Base-by-base conservation (phyloP, 2,888 invertebrate genomes). In the Epistrophella euchroma region DNA sequence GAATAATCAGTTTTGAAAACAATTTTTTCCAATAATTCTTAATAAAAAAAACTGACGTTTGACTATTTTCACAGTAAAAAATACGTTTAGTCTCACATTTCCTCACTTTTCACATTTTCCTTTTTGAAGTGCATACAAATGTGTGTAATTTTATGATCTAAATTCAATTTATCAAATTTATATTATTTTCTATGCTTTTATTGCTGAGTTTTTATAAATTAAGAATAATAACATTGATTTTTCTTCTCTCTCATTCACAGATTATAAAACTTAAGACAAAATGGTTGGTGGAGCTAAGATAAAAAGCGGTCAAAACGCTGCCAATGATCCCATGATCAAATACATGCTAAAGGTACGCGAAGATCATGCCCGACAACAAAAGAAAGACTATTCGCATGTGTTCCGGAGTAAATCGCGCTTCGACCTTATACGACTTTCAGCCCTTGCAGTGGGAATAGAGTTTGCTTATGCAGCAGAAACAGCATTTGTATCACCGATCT, bases 381-480 rank as follows among this genome's bases (percentile, higher is more conserved):
- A 91, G 3, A 89, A 89, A n/a, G 92, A 92, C 75, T 92, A 92
- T 73, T 92, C 92, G 1, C 92, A 92, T 87, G 92, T 92, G 2
- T 92, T 92, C 75, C 90, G 92, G n/a, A 89, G 88, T 25, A 92
- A 91, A 87, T 91, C 92, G 0, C 89, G 91, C 10, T 89, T 91
- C 19, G 92, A 92, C 77, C 88, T 92, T 71, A 90, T 91, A 68
- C 91, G 92, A 1, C 82, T 92, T 22, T 90, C 92, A 7, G 90
- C 91, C 28, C 91, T 92, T 22, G 91, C 92, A 11, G 91, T 93
- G 90, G 95, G 95, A 17, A 95, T 95, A 35, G 95, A 95, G 89
- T 94, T 95, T 88, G 95, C 95, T 56, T 95, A 95, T 89, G 94
- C 95, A 0, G 95, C 95, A 0, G 95, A 95, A 90, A 95, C 95